Evolutionary conservation across 2,113 vertebrate genomes (phyloP).

Genomic region (Zosterops hypoxanthus): DNA sequence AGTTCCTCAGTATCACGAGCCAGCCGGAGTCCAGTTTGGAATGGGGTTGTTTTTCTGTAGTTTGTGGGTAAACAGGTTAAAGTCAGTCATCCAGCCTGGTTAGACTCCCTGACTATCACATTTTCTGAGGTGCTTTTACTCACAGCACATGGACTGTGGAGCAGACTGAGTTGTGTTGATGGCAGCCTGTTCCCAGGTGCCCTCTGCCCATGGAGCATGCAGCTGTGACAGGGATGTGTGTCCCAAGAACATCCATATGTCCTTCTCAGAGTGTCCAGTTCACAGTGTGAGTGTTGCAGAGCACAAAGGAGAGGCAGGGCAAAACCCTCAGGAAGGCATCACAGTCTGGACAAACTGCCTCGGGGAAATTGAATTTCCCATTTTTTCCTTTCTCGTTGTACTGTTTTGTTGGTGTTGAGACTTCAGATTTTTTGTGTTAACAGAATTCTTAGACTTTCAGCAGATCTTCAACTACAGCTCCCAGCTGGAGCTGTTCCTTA

Average conservation of each 20-base stretch:
- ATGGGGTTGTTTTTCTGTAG: neutral
- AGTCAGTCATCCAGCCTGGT: neutral
- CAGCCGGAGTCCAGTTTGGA: neutral
- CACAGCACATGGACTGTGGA: fast-evolving
- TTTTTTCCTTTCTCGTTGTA: neutral
- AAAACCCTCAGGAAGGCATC: neutral
- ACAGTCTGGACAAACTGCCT: neutral
- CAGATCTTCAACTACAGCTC: neutral
- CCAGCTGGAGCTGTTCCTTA: constrained; percentile 30
- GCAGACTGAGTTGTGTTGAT: neutral
- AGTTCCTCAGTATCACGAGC: fast-evolving
- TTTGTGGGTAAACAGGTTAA: neutral
- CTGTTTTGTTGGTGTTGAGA: neutral
- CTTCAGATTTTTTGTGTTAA: constrained; percentile 2
- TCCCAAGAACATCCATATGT: neutral
- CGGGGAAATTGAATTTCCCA: neutral
- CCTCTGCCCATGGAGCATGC: fast-evolving
- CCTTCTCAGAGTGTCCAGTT: neutral
- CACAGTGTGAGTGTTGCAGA: neutral
- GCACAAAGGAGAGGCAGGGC: neutral
- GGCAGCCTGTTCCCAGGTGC: neutral
- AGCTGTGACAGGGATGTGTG: neutral
- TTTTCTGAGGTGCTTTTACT: neutral
- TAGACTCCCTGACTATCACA: neutral
- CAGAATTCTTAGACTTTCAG: neutral